These are phyloP conservation scores for Campaea margaritaria DNA, from an alignment of 2,888 invertebrate species.

Conservation along the genomic window DNA sequence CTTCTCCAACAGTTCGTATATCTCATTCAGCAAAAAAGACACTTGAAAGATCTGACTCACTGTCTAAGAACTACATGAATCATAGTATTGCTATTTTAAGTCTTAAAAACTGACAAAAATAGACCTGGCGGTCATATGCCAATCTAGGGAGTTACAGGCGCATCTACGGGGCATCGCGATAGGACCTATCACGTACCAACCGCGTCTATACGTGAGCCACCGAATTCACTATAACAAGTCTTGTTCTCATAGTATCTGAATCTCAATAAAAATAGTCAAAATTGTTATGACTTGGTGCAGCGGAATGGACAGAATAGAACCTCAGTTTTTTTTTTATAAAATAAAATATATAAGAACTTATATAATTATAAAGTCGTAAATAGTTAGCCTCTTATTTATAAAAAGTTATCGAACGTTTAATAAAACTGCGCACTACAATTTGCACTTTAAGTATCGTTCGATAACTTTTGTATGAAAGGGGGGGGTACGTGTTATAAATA, in stretches of 20 bases:
- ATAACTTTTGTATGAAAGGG: too few species aligned
- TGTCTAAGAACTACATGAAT: not conserved
- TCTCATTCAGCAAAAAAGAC: not conserved
- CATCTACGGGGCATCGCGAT: conserved; percentile 51
- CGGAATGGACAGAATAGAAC: too few species aligned
- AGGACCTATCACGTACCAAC: conserved; percentile 65
- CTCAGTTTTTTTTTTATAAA: too few species aligned
- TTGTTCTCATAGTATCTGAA: conserved; percentile 74
- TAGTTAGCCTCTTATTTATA: too few species aligned
- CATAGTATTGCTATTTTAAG: conserved; percentile 31
- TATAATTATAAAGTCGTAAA: too few species aligned
- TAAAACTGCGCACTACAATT: too few species aligned
- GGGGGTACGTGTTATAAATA: too few species aligned
- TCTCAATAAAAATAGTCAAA: conserved; percentile 36
- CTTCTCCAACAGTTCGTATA: not conserved
- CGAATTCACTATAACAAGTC: conserved; percentile 75
- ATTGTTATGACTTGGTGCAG: not conserved
- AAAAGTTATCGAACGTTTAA: too few species aligned
- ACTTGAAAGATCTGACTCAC: not conserved
- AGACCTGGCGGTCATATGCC: conserved; percentile 49
- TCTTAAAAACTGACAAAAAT: conserved; percentile 32
- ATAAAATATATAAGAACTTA: too few species aligned
- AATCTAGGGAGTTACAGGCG: conserved; percentile 46
- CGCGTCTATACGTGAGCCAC: conserved; percentile 70
- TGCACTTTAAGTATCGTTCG: too few species aligned